These are phyloP conservation scores for Sipha flava DNA, from an alignment of 1,140 invertebrate species.

Conservation along the genomic window DNA sequence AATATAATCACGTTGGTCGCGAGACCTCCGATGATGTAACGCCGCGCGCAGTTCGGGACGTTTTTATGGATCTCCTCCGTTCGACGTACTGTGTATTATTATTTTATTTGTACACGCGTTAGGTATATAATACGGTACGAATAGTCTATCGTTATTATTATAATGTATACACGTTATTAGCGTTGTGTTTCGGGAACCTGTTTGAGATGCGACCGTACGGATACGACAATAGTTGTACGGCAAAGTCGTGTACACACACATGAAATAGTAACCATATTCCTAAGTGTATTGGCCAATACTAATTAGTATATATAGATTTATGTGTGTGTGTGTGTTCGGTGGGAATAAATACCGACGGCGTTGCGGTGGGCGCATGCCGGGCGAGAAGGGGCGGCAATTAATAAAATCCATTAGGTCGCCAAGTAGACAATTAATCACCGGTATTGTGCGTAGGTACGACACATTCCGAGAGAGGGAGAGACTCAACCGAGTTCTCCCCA, in stretches of 20 bases:
- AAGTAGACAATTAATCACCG: conserved; percentile 26
- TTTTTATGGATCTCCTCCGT: no score
- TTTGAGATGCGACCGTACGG: background rate
- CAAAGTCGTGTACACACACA: no score
- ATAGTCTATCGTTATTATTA: background rate
- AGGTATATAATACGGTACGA: no score
- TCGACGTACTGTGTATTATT: no score
- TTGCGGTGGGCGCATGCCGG: background rate
- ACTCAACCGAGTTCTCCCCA: background rate
- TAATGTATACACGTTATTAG: background rate
- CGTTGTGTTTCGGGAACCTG: conserved; percentile 25
- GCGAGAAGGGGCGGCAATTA: background rate
- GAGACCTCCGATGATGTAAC: no score
- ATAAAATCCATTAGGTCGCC: conserved; percentile 28
- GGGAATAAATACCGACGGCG: background rate
- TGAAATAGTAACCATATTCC: background rate
- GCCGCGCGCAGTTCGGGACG: no score
- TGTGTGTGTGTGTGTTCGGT: no score
- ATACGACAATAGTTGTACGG: background rate
- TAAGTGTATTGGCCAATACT: conserved; percentile 6
- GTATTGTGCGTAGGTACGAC: conserved; percentile 22
- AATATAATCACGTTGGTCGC: no score
- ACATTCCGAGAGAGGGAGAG: background rate
- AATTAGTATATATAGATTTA: conserved; percentile 13
- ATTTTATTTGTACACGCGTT: no score